Evolutionary conservation across 2,113 vertebrate genomes (phyloP), one percentile per base, ranked within the genome.

Genomic region (Edolisoma coerulescens): DNA sequence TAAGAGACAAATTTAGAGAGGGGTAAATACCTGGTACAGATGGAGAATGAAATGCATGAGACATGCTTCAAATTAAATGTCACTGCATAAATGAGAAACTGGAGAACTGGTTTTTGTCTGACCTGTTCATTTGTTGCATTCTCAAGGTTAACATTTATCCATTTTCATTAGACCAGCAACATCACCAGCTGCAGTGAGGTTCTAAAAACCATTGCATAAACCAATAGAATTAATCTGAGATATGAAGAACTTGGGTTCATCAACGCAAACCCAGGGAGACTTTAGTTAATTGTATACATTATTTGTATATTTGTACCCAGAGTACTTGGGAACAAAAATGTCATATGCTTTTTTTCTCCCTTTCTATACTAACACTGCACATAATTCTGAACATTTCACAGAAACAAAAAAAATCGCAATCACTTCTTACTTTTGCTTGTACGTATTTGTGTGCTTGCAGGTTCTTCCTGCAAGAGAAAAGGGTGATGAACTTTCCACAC

Each of bases 381-480:
- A 2, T 49, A 52, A 77, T n/a, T 44, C 45, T 50, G 33, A 84
- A 82, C 7, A 37, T 52, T 63, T 74, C 23, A 87, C 0, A 7
- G 44, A 59, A 89, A 92, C 30, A 87, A 71, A 73, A 30, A 53
- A 61, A 37, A 35, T 4, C 13, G 81, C 21, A 32, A 28, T 39
- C 35, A 9, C 3, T 11, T 81, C 23, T 84, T 41, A 20, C 7
- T 79, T 80, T 60, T 86, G 17, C 32, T 64, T 59, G 13, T 35
- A 42, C 6, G 13, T 53, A 20, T 67, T 69, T 47, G 9, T 21
- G 30, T 32, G 23, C 18, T 15, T 2, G 2, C 1, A 1, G 1
- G 0, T 26, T 90, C 32, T 39, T 85, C n/a, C 32, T 54, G 47
- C 9, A 60, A 88, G 26, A 74, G 16, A 22, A 70, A 83, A 63